phyloP scores from a whole-genome alignment of 2,797 vertebrate genomes.

The Pipistrellus kuhlii region DNA sequence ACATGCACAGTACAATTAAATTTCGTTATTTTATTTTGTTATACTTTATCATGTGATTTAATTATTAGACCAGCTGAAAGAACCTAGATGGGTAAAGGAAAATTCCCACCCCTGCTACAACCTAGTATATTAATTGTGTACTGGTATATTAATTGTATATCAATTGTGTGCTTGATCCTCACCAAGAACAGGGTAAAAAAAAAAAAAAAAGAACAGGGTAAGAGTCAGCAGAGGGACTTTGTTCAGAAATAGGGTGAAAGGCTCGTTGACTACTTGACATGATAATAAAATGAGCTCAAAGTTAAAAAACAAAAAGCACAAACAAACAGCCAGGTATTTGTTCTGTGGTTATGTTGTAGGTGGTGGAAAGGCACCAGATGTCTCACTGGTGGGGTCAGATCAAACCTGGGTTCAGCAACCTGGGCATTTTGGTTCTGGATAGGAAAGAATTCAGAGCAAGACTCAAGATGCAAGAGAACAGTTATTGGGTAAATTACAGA shows the following conservation, averaged over 20 bases:
- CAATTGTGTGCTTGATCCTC: background rate
- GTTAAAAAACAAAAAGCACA: background rate
- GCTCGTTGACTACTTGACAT: background rate
- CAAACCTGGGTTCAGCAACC: no score
- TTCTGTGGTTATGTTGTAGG: background rate
- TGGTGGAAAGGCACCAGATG: no score
- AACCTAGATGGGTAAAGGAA: background rate
- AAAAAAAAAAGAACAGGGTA: no score
- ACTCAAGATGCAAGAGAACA: no score
- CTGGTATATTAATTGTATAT: no score
- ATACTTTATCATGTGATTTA: background rate
- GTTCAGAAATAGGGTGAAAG: background rate
- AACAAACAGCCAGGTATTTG: background rate
- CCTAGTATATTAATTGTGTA: background rate
- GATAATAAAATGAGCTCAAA: constrained; percentile 34
- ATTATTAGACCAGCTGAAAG: background rate
- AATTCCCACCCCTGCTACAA: background rate
- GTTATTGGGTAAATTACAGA: no score
- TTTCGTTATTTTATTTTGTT: background rate
- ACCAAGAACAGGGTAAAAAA: no score
- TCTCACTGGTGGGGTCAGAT: no score
- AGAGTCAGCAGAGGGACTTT: background rate
- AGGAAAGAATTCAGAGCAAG: no score
- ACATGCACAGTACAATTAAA: background rate
- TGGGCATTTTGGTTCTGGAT: no score